These are phyloP conservation scores for Amyelois transitella DNA, from an alignment of 1,140 invertebrate genomes.

Conservation along the genomic window DNA sequence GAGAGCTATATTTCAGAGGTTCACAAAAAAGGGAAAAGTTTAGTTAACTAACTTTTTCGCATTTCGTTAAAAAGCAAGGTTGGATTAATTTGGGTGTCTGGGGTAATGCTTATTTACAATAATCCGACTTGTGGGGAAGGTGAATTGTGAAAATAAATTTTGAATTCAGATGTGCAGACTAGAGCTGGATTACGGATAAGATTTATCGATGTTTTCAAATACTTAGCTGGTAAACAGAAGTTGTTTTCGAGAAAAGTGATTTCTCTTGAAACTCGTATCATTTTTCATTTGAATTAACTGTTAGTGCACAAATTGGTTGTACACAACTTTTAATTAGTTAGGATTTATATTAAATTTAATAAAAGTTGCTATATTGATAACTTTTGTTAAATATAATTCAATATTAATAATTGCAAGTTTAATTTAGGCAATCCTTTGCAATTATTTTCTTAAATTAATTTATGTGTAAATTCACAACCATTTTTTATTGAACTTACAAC, in stretches of 20 bases:
- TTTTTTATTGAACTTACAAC: too few species aligned
- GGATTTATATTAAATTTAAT: too few species aligned
- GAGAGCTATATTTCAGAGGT: conserved; percentile 61
- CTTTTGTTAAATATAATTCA: too few species aligned
- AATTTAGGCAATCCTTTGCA: too few species aligned
- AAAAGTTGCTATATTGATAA: too few species aligned
- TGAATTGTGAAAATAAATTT: conserved; percentile 68
- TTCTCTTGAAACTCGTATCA: neutral
- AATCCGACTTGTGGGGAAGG: conserved; percentile 64
- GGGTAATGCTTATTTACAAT: conserved; percentile 71
- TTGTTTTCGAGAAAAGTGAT: neutral
- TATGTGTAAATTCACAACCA: too few species aligned
- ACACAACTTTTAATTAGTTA: too few species aligned
- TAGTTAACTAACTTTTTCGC: conserved; percentile 64
- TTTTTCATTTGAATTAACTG: neutral
- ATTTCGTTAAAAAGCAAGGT: conserved; percentile 62
- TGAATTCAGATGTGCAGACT: conserved; percentile 37
- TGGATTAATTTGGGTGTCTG: conserved; percentile 63
- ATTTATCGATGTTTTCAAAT: conserved; percentile 25
- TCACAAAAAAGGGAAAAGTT: conserved; percentile 46
- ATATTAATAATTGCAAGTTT: too few species aligned
- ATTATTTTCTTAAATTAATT: too few species aligned
- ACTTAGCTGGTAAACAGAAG: conserved; percentile 9
- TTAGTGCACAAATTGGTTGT: too few species aligned
- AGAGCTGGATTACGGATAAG: conserved; percentile 18